Conservation (phyloP, 1,140 invertebrate genomes). For the Laodelphax striatellus region DNA sequence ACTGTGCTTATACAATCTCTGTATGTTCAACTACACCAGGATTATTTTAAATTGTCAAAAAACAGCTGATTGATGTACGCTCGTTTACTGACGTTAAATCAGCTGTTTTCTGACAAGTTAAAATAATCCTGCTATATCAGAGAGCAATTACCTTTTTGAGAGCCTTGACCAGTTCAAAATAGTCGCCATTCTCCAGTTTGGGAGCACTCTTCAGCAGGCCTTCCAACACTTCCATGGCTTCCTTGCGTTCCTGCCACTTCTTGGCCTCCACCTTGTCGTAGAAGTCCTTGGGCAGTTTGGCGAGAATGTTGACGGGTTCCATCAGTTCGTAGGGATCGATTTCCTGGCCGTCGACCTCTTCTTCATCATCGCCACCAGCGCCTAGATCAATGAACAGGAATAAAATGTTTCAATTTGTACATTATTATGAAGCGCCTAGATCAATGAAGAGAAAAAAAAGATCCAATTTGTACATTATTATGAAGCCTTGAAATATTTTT, state of each 20-base stretch:
- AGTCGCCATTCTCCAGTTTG: constrained; percentile 84
- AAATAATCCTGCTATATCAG: too few relatives aligned
- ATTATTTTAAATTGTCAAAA: too few relatives aligned
- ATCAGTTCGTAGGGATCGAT: constrained; percentile 86
- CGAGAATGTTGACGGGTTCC: constrained; percentile 84
- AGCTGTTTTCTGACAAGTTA: too few relatives aligned
- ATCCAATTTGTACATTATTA: too few relatives aligned
- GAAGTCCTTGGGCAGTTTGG: constrained; percentile 90
- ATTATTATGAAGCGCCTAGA: too few relatives aligned
- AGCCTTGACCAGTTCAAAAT: constrained; percentile 74
- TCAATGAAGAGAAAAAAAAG: too few relatives aligned
- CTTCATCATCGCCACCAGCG: constrained; percentile 36
- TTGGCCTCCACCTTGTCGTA: constrained; percentile 91
- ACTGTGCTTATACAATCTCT: too few relatives aligned
- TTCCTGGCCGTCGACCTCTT: constrained; percentile 47
- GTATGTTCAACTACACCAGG: too few relatives aligned
- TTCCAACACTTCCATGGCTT: constrained; percentile 73
- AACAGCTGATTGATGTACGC: too few relatives aligned
- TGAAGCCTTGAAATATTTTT: too few relatives aligned
- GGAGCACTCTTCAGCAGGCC: constrained; percentile 64
- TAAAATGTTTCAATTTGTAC: too few relatives aligned
- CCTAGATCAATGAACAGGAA: constrained; percentile 3
- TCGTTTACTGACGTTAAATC: too few relatives aligned
- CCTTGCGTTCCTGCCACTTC: constrained; percentile 95
- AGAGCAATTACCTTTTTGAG: constrained; percentile 65